Evolutionary conservation across 1,140 invertebrate species (phyloP), one percentile per base, ranked within the genome.

Genomic region (Copidosoma floridanum): DNA sequence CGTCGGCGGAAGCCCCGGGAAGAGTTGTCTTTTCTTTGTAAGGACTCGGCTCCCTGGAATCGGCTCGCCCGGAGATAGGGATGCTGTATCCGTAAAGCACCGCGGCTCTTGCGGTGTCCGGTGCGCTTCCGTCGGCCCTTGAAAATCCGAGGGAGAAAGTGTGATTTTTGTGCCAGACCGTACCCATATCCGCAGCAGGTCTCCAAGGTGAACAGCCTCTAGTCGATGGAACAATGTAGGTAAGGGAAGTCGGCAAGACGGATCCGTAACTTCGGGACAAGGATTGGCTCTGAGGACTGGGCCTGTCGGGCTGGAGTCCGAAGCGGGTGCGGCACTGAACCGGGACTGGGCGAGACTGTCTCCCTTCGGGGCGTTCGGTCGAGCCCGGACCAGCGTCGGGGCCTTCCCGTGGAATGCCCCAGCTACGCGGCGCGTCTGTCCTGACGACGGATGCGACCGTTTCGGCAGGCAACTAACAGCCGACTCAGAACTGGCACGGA

Each of bases 161-260:
- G 83, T 80, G 86, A 81, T 74, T 74, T 74, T 83, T 82, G 80
- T 81, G 79, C 82, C 80, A 77, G 81, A 72, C 85, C 86, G 86
- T 89, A 89, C 86, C 84, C 81, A 88, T 89, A 89, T 85, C 87
- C 86, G 87, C 87, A 90, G 83, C 87, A 88, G 88, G 89, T 91
- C 88, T 91, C 88, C 88, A 88, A 90, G 89, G 88, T 89, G 83
- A 89, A 86, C 81, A 91, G 87, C 88, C 90, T 91, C 88, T 91
- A 87, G 88, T 89, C 84, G 86, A 89, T 90, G 87, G 87, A 89
- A 83, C 84, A 90, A 91, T 90, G 88, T 89, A 90, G 88, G 85
- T 90, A 91, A 91, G 87, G 88, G 86, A 89, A 89, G 86, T 89
- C 84, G 84, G 82, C 84, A 89, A 90, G 86, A 83, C 86, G 78